Conservation (phyloP, 23 tunicate genomes). For the Styela clava region DNA sequence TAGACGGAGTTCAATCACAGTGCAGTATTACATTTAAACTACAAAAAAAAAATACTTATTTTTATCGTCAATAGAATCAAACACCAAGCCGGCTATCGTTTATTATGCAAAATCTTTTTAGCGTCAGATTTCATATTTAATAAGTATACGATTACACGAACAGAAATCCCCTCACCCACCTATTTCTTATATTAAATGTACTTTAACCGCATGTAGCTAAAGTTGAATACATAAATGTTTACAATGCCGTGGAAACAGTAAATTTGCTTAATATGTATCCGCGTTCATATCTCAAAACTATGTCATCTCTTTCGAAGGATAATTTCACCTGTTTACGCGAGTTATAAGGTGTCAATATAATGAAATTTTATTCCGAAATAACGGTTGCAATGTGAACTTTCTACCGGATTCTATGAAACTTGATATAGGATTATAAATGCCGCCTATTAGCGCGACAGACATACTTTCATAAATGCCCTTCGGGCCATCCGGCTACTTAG, state of each 20-base stretch:
- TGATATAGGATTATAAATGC: neutral
- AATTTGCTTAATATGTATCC: no score
- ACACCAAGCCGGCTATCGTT: no score
- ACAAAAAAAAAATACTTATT: no score
- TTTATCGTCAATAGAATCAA: no score
- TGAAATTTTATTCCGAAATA: neutral
- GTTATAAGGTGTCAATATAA: neutral
- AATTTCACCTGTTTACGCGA: neutral
- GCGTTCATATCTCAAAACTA: no score
- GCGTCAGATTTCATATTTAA: neutral
- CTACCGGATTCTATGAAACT: neutral
- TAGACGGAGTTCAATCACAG: no score
- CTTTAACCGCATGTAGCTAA: no score
- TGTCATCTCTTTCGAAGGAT: no score
- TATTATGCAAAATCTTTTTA: neutral
- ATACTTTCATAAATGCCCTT: neutral
- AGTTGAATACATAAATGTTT: no score
- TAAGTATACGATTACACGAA: neutral
- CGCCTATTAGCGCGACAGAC: neutral
- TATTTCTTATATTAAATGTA: no score
- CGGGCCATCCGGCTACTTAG: neutral
- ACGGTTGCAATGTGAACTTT: neutral
- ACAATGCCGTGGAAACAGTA: no score
- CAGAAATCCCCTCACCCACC: neutral
- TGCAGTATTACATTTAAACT: no score